phyloP scores from a whole-genome alignment of 2,888 invertebrate species.

The Dascillus cervinus region DNA sequence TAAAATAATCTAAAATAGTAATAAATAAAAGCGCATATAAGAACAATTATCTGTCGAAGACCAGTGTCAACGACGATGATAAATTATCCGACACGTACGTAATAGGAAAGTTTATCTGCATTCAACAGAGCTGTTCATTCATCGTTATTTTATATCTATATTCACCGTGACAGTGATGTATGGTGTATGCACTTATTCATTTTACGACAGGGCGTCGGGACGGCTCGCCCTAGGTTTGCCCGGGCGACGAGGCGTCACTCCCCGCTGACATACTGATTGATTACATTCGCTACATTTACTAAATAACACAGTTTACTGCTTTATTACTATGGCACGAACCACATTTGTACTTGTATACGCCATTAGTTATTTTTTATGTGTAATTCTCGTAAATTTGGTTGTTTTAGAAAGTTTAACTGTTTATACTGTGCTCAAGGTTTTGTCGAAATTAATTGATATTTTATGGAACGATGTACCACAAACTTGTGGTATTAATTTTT shows the following conservation, averaged over 20 bases:
- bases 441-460: too few species aligned
- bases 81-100: slow-evolving; percentile 42
- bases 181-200: slow-evolving; percentile 44
- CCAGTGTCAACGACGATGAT: slow-evolving; percentile 32
- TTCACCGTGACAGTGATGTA: slow-evolving; percentile 44
- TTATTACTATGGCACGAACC: slow-evolving; percentile 33
- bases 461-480: too few species aligned
- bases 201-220: slow-evolving; percentile 35
- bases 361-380: too few species aligned
- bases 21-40: too few species aligned
- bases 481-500: too few species aligned
- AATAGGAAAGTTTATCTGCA: slow-evolving; percentile 44
- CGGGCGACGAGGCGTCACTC: slow-evolving; percentile 34
- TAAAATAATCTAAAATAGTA: too few species aligned
- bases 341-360: slow-evolving; percentile 21
- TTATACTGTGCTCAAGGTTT: too few species aligned
- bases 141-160: slow-evolving; percentile 45
- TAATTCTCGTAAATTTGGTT: too few species aligned
- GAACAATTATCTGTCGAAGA: slow-evolving; percentile 15
- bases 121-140: slow-evolving; percentile 43
- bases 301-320: slow-evolving; percentile 41
- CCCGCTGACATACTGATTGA: slow-evolving; percentile 41
- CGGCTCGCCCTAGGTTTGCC: slow-evolving; percentile 32
- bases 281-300: slow-evolving; percentile 40
- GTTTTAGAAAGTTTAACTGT: too few species aligned